Evolutionary conservation across 1,140 invertebrate genomes (phyloP), one percentile per base, ranked within the genome.

Genomic region (Carcinoscorpius rotundicauda): DNA sequence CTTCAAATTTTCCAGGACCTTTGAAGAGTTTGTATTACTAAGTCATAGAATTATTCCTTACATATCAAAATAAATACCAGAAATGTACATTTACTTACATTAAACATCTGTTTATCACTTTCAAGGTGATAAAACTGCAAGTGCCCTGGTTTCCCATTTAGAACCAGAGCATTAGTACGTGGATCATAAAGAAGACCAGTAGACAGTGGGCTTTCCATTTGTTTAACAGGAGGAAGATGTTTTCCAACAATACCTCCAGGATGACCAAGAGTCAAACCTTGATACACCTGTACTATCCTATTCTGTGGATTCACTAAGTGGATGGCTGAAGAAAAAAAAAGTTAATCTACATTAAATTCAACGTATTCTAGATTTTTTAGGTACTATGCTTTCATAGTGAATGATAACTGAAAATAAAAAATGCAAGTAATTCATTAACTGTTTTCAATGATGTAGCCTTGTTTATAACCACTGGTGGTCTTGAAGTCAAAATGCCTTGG

Each of bases 51-150:
- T 29, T 29, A 29, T 29, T 29, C 29, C 2, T 29, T 29, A 29
- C 29, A 29, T 29, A 29, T 29, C 29, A 29, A 29, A 29, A 29
- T 29, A 29, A 29, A 29, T 1, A 1, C 29, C 29, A 29, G 29
- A 29, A 29, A 29, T 29, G 29, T 29, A 29, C 29, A 1, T 29
- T 29, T 60, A 80, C 82, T 83, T 76, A 90, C 87, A 81, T 87
- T 87, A 60, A 63, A 90, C 0, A 91, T 73, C 63, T 89, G 79
- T 70, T 77, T 83, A 71, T 85, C 84, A 4, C 81, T 81, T 62
- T 81, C 76, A 1, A 85, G 80, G 60, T 84, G 84, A 74, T 85
- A 91, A 78, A 91, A 91, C 75, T 93, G 90, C 56, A 93, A 75
- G 71, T 89, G 84, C 49, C 90, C 90, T 1, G 83, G 80, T 69